A percentile compares a stretch with the other conserved stretches of the same genome.
These are phyloP conservation scores for Apotomis betuletana DNA, from an alignment of 2,888 invertebrate genomes.

Conservation along the genomic window DNA sequence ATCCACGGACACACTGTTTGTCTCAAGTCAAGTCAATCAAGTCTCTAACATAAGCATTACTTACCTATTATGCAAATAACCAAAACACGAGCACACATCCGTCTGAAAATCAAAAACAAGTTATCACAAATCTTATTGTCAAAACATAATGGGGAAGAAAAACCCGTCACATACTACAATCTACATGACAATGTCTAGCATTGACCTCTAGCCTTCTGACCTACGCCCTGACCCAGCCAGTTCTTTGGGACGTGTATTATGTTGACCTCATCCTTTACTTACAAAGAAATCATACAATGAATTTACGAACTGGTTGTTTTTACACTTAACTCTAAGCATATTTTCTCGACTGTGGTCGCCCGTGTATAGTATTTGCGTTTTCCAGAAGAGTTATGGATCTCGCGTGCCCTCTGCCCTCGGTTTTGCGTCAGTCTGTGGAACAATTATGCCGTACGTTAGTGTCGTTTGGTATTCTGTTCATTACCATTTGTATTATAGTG, in stretches of 20 bases:
- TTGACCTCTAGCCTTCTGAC: conserved; percentile 68
- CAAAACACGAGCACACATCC: conserved; percentile 1
- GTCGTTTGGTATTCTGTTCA: conserved; percentile 61
- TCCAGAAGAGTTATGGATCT: conserved; percentile 71
- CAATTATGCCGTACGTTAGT: conserved; percentile 72
- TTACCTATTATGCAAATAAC: not conserved
- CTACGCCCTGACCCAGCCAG: conserved; percentile 67
- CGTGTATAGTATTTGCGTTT: conserved; percentile 55
- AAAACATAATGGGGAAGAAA: conserved; percentile 36
- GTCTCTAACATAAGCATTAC: too few relatives aligned
- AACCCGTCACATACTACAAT: conserved; percentile 50
- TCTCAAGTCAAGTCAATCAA: too few relatives aligned
- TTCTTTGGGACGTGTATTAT: conserved; percentile 68
- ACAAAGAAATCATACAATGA: conserved; percentile 43
- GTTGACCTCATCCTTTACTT: conserved; percentile 56
- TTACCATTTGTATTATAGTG: conserved; percentile 52
- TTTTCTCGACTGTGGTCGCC: conserved; percentile 53
- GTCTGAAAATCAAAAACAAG: conserved; percentile 16
- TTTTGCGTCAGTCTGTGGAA: conserved; percentile 75
- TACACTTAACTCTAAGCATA: conserved; percentile 5
- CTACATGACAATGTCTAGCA: conserved; percentile 74
- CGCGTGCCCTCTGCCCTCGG: conserved; percentile 69
- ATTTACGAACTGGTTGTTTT: conserved; percentile 45
- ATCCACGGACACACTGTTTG: too few relatives aligned
- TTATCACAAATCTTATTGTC: conserved; percentile 36